Base-by-base conservation (phyloP, 2,888 invertebrate genomes). In the Synanthedon andrenaeformis region DNA sequence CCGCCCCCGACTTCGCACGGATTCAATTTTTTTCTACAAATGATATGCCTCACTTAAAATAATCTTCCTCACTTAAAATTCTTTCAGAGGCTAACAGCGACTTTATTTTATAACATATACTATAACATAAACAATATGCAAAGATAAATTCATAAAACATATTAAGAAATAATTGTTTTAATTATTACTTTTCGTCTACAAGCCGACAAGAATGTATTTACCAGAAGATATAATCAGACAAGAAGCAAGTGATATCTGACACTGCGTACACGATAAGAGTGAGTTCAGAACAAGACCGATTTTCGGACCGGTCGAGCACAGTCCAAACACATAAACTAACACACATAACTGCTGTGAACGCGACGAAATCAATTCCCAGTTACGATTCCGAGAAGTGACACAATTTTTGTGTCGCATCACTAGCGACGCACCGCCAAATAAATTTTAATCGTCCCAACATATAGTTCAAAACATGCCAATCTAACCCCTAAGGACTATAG, bases 381-480 rank as follows among this genome's bases (percentile, higher is more conserved):
- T 80, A 84, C 82, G 84, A 85, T 87, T 87, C 87, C 73, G 73
- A 82, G 86, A 87, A 87, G 68, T 85, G 85, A 82, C 84, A 86
- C 86, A 87, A 23, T 81, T 85, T 85, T 83, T 79, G 77, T 85
- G 87, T 87, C 86, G 76, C 84, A 82, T 86, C 86, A 86, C 86
- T 86, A 86, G 84, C 82, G 82, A 81, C 73, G 73, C 76, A 77
- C 79, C 78, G 79, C 77, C 79, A 79, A 83, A 87, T 87, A 87
- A 87, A 87, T 86, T 84, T 82, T 79, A 78, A 79, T 77, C 76
- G 72, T 65, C 70, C 66, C 57, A 41, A 42, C 35, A 35, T 60
- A 61, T 52, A 56, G 56, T 57, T 60, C 72, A 35, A 23, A 23
- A 60, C 82, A 84, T 69, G 74, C 79, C 74, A 80, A 81, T 77